Base-by-base conservation (phyloP, 2,113 vertebrate genomes). In the Myocastor coypus region DNA sequence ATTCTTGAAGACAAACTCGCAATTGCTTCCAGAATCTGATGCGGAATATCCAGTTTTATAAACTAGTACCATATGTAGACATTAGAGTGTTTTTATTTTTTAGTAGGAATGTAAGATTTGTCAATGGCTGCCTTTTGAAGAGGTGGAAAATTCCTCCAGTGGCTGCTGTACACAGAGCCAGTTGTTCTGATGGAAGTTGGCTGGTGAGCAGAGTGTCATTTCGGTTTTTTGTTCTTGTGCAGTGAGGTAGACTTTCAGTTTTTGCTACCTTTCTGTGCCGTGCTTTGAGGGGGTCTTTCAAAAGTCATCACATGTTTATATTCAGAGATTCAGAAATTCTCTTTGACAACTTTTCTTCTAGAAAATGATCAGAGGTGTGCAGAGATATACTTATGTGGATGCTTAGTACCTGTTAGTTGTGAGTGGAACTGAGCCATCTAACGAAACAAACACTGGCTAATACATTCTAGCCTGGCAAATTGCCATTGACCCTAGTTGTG, bases 71-170 rank as follows among this genome's bases (percentile, higher is more conserved):
- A 75, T 63, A 42, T 78, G 30, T 42, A 92, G 87, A 69, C 4
- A 32, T 71, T 5, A 32, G 3, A 73, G 77, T 37, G 26, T 75
- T 96, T 30, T 71, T 77, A 37, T 4, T 86, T 90, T 87, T 92
- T 57, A 26, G 32, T 85, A 10, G 61, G 52, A 95, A 55, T 77
- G 42, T 92, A 52, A 32, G 28, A 66, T 77, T 91, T 96, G 24
- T 94, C 20, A 22, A 40, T 37, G 59, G 89, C 26, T 92, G 55
- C 8, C 28, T 52, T 85, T 82, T 30, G 11, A 71, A 50, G 68
- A 90, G 46, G 37, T 40, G 20, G 61, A 55, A 17, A 73, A 61
- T 68, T 20, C 30, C 28, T 66, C 32, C 73, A 81, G 14, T 37
- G 1, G 11, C 63, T 73, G 13, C 61, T 68, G 0, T 64, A 40